These are phyloP conservation scores for Temnothorax nylanderi DNA, from an alignment of 1,140 invertebrate genomes.

Conservation along the genomic window DNA sequence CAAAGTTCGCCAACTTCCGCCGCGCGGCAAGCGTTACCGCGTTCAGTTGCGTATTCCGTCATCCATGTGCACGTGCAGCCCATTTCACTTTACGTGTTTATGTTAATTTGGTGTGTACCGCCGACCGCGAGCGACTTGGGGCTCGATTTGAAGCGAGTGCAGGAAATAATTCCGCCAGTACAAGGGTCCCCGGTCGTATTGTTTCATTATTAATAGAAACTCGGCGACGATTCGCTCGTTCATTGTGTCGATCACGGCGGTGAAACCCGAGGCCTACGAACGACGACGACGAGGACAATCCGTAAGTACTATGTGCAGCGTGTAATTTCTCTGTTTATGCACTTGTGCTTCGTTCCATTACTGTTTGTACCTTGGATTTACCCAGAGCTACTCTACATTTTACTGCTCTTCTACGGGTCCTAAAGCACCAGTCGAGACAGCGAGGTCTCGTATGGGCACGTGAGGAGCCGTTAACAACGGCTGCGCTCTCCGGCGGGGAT, in stretches of 20 bases:
- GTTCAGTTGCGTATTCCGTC: too few relatives aligned
- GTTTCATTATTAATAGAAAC: neutral
- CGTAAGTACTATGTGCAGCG: neutral
- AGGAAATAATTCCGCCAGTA: neutral
- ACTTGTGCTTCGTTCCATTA: neutral
- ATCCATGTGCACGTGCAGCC: too few relatives aligned
- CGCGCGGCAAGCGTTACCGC: too few relatives aligned
- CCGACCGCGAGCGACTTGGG: neutral
- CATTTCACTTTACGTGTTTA: too few relatives aligned
- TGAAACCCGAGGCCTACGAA: neutral
- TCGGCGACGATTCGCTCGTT: neutral
- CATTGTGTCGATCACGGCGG: neutral
- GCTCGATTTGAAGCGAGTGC: neutral
- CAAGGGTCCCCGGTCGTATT: neutral
- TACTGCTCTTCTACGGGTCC: neutral
- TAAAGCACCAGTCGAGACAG: too few relatives aligned
- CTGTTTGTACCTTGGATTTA: neutral
- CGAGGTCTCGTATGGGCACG: too few relatives aligned
- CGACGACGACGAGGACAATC: neutral
- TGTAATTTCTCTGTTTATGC: neutral
- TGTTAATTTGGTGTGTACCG: constrained; percentile 15
- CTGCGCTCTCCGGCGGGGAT: neutral
- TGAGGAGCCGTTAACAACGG: neutral
- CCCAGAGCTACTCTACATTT: neutral
- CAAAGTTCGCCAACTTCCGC: too few relatives aligned